Evolutionary conservation across 2,113 vertebrate species (phyloP), one percentile per base, ranked within the genome.

Genomic region (Atherinomorus stipes): DNA sequence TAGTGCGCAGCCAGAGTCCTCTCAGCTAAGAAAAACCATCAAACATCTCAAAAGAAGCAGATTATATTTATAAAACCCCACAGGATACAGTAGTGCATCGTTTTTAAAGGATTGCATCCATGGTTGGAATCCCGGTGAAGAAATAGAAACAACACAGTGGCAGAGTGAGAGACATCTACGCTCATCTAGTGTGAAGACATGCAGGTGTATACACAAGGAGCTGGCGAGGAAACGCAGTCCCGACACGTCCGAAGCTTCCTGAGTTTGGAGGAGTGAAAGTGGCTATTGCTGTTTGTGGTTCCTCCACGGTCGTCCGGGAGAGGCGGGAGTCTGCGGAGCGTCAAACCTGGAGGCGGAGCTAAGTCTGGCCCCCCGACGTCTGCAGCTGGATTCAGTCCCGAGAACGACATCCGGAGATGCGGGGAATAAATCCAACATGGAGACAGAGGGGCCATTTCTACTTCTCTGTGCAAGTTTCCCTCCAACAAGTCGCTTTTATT

Each of bases 231-330:
- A 10, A 11, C 10, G 38, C 38, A 40, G 38, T 40, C 38, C 38
- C 10, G 38, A 71, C 44, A 78, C 82, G 64, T 66, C 78, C 78
- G 63, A 89, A 74, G 85, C 83, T 93, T 93, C 93, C 93, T 94
- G 93, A 94, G 92, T 85, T 89, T 78, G 53, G 47, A 81, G 74
- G 80, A 64, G 47, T 60, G 60, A 62, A 65, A 80, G 64, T 34
- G 5, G 4, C 5, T 92, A 94, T 93, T 94, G 92, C 93, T 93
- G 84, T 88, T 89, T 68, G 62, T 73, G 21, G 26, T 51, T 76
- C 70, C 64, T 13, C 58, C 49, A 28, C 58, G 19, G 57, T 60
- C 59, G 2, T 4, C 16, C 2, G 23, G 34, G 28, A 23, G 7
- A 13, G 21, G 13, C 16, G 9, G 21, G 21, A 37, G 21, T 21